These are phyloP conservation scores for Intellagama lesueurii DNA, from an alignment of 2,797 vertebrate genomes.

Conservation along the genomic window DNA sequence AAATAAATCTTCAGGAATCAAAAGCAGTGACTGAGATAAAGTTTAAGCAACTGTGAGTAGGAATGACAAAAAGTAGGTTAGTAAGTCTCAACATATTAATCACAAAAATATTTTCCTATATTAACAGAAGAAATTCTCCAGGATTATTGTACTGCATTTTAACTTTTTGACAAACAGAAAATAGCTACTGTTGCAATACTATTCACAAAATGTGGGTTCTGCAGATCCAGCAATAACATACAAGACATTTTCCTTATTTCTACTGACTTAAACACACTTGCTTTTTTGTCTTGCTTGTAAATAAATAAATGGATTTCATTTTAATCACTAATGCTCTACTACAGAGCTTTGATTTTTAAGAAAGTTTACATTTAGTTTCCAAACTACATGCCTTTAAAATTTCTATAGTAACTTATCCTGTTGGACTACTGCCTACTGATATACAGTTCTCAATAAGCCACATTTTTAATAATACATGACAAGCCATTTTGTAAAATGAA, in stretches of 20 bases:
- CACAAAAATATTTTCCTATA: not conserved
- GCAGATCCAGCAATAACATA: not conserved
- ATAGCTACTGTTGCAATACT: not conserved
- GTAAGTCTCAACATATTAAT: not conserved
- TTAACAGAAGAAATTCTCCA: not conserved
- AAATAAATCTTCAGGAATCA: not conserved
- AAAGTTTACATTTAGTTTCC: not conserved
- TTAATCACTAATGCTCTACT: not conserved
- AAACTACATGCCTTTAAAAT: not conserved
- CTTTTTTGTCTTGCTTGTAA: not conserved
- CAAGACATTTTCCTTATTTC: not conserved
- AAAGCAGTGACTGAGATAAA: slow-evolving; percentile 24
- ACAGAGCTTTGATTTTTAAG: not conserved
- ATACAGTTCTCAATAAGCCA: too few species aligned
- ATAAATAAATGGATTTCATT: not conserved
- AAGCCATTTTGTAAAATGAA: too few species aligned
- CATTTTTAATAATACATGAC: too few species aligned
- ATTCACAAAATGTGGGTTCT: not conserved
- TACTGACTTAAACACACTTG: not conserved
- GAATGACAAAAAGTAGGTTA: not conserved
- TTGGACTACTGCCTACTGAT: not conserved
- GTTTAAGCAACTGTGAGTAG: slow-evolving; percentile 12
- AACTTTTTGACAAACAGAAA: not conserved
- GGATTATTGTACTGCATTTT: not conserved
- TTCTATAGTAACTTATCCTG: not conserved